These are phyloP conservation scores for Stegodyphus mimosarum DNA, from an alignment of 1,140 invertebrate species.

Conservation along the genomic window DNA sequence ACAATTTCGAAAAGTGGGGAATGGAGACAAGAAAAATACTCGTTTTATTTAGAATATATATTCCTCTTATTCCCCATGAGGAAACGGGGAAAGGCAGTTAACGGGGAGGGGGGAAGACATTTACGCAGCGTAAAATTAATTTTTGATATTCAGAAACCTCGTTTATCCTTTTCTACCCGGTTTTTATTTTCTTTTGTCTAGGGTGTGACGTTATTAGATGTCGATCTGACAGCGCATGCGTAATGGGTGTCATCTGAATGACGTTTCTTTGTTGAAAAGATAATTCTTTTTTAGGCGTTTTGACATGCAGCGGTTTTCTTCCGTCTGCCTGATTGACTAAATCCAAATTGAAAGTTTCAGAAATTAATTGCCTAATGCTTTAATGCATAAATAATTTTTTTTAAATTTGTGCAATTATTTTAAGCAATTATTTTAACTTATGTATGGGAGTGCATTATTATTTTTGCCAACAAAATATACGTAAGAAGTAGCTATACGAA, in stretches of 20 bases:
- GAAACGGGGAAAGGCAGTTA: too few relatives aligned
- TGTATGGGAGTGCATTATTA: too few relatives aligned
- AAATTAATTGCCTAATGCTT: neutral
- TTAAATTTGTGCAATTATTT: too few relatives aligned
- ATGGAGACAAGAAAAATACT: too few relatives aligned
- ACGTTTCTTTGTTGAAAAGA: neutral
- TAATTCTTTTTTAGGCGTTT: too few relatives aligned
- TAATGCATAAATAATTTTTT: too few relatives aligned
- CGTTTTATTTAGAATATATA: too few relatives aligned
- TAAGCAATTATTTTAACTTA: too few relatives aligned
- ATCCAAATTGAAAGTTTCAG: neutral
- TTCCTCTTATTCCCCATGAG: too few relatives aligned
- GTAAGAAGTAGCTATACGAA: too few relatives aligned
- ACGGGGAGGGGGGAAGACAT: neutral
- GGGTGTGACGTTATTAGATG: constrained; percentile 11
- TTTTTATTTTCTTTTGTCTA: neutral
- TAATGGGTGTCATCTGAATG: neutral
- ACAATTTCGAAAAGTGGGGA: neutral
- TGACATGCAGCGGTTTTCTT: neutral
- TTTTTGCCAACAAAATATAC: too few relatives aligned
- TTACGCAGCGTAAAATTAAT: constrained; percentile 25
- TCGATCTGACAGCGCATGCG: neutral
- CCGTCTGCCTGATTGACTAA: neutral
- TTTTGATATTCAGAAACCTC: constrained; percentile 8
- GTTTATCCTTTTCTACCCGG: too few relatives aligned